Percentiles rank a stretch among this genome's conserved stretches.
Evolutionary conservation across 1,140 invertebrate genomes (phyloP).

Genomic region (Andrena cerasifolii): DNA sequence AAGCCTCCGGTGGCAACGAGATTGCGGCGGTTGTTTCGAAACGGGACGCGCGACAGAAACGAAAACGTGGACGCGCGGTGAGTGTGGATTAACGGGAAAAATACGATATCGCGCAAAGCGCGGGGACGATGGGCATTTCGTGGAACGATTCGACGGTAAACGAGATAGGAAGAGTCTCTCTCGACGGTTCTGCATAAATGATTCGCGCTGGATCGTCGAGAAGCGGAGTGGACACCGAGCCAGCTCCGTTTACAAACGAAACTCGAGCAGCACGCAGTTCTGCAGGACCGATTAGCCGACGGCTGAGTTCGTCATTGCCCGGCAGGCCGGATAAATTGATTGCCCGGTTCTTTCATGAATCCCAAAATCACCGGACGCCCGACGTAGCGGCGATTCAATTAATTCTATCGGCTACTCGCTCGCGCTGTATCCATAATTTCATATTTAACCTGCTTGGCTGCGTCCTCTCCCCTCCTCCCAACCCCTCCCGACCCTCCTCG

Average conservation of each 20-base stretch:
- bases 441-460: slow-evolving; percentile 44
- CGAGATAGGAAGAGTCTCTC: background rate
- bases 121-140: no score
- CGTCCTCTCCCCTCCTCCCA: slow-evolving; percentile 1
- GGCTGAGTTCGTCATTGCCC: slow-evolving; percentile 1
- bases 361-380: slow-evolving; percentile 22
- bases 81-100: no score
- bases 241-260: background rate
- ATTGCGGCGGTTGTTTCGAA: no score
- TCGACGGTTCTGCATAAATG: background rate
- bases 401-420: slow-evolving; percentile 18
- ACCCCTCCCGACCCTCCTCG: no score
- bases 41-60: no score
- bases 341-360: slow-evolving; percentile 43
- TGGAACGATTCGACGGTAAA: background rate
- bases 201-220: background rate
- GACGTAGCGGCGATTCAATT: slow-evolving; percentile 25
- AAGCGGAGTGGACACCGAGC: background rate
- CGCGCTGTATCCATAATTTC: slow-evolving; percentile 42
- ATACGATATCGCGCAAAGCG: no score
- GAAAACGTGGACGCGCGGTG: no score
- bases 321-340: slow-evolving; percentile 26
- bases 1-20: no score
- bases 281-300: background rate
- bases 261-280: background rate